Base-by-base conservation (phyloP, 2,888 invertebrate species). In the Notocelia uddmanniana region DNA sequence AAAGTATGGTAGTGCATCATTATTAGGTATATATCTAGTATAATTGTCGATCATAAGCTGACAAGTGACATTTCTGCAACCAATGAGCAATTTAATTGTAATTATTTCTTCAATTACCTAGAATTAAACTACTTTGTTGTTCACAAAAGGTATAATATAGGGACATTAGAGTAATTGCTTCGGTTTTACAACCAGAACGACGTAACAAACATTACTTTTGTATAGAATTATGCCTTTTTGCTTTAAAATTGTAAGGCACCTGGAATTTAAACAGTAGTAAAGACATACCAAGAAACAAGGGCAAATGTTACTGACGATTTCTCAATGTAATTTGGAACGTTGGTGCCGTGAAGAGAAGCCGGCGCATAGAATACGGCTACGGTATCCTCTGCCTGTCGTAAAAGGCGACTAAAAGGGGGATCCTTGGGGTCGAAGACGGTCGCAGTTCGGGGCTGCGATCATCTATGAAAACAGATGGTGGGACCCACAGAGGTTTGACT, bases 91-190 rank as follows among this genome's bases (percentile, higher is more conserved):
- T 50, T 63, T 50, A 63, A 9, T 63, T 19, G 31, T 34, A 31
- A 63, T 62, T 50, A 52, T 63, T 63, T 34, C 31, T 19, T 19
- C 15, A 11, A 50, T 62, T 48, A 18, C 18, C 50, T 63, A 50
- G 15, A 31, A 50, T 63, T 63, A 54, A 23, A 41, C 37, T 37
- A 34, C 50, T 18, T 19, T 31, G 11, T 19, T 18, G 18, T 34
- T 34, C 50, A 19, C 31, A 63, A 52, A 63, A 34, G 31, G 50
- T 26, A 54, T 48, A 31, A 45, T 26, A 23, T 1, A 26, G 26
- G 54, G 15, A 8, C 18, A 63, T 60, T 60, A 50, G 1, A 31
- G 15, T 45, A 63, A 21, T 50, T 19, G 31, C 19, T 11, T 13
- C 15, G 3, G n/a, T 11, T 15, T 26, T 10, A 23, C 10, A 11